Evolutionary conservation across 2,888 invertebrate genomes (phyloP), one percentile per base, ranked within the genome.

Genomic region (Macrosiphum euphorbiae): DNA sequence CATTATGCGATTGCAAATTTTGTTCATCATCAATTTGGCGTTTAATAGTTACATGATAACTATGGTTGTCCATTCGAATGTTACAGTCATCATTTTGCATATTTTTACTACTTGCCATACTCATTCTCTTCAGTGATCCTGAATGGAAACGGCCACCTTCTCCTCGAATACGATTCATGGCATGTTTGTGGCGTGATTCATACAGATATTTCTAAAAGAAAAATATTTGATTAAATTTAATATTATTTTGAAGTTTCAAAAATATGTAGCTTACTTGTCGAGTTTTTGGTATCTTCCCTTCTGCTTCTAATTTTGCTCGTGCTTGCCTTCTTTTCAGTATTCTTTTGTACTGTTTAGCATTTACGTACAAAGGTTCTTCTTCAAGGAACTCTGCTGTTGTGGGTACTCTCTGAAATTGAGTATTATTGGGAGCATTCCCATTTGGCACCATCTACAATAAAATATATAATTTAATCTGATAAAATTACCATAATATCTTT

Each of bases 351-450:
- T 99, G 99, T 95, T 99, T 98, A 47, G 99, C 99, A 96, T 99
- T 99, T 0, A 99, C 99, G 96, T 99, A 99, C 41, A 99, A 96
- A 0, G 99, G 98, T 95, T 99, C 99, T 95, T 99, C 99, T 95
- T 99, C 99, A 0, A 97, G 96, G 86, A 97, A 96, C 95, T 97
- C 97, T 4, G 97, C 96, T 93, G 96, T 96, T 3, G 97, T 96
- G 20, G 94, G 92, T 52, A 94, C 90, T 20, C 88, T 91, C 55
- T 94, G 93, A 89, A 93, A 93, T 58, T 93, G 93, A 85, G 26
- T 89, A 92, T 47, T 93, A 89, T 8, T 94, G 52, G 55, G 91
- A 61, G 92, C 41, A 52, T 94, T 85, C 85, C 88, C 89, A 89
- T 94, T 95, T 78, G 94, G 94, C 35, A 95, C 94, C 86, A 94